Evolutionary conservation across 23 tunicate species (phyloP).

Genomic region (Trididemnum clinides): DNA sequence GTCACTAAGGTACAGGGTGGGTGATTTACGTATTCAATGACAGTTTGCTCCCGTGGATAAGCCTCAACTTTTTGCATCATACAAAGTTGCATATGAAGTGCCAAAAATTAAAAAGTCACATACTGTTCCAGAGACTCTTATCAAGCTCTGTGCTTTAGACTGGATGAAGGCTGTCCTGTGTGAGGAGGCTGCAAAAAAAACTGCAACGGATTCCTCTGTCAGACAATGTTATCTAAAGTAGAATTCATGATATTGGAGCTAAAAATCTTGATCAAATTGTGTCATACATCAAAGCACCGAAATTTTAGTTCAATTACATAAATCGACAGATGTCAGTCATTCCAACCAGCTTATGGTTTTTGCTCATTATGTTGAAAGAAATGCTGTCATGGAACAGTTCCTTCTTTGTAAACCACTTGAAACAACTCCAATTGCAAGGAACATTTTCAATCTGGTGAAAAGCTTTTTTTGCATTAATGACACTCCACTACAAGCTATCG

Average conservation of each 20-base stretch:
- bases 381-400: background rate
- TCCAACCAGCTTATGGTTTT: constrained; percentile 12
- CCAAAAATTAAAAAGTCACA: constrained; percentile 1
- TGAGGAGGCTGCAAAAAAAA: constrained; percentile 13
- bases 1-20: no score
- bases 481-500: constrained; percentile 5
- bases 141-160: constrained; percentile 12
- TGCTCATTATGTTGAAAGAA: background rate
- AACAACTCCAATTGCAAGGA: constrained; percentile 8
- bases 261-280: constrained; percentile 23
- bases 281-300: constrained; percentile 17
- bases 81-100: no score
- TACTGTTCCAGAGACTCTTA: background rate
- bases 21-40: no score
- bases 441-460: no score
- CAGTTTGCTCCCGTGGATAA: constrained; percentile 11
- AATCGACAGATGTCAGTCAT: constrained; percentile 30
- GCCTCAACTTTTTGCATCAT: no score
- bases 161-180: background rate
- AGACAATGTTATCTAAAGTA: constrained; percentile 19
- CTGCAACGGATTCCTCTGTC: no score
- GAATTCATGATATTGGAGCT: constrained; percentile 13
- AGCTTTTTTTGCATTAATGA: background rate
- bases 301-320: constrained; percentile 16
- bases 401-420: constrained; percentile 11